Percentiles rank a stretch among this genome's conserved stretches.
phyloP scores from a whole-genome alignment of 2,888 invertebrate species.

The Ctenicera cuprea region DNA sequence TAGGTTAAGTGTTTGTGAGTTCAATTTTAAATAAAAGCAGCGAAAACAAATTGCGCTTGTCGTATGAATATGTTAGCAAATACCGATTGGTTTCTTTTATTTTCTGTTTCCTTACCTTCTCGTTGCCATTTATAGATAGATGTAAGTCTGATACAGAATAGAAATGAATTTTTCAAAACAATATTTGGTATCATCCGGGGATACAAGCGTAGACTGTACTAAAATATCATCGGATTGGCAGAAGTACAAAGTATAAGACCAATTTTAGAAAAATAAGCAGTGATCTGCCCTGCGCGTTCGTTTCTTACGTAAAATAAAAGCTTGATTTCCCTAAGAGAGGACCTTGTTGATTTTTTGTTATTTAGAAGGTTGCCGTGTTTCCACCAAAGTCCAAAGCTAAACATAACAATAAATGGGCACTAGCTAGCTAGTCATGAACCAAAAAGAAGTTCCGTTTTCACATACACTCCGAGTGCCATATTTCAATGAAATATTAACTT shows the following conservation, averaged over 20 bases:
- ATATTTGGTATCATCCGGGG: conserved; percentile 43
- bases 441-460: conserved; percentile 30
- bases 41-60: neutral
- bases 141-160: conserved; percentile 53
- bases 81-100: conserved; percentile 37
- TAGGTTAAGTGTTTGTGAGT: conserved; percentile 43
- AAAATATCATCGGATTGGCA: conserved; percentile 50
- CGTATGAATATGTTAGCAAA: conserved; percentile 49
- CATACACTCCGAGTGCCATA: conserved; percentile 47
- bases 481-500: conserved; percentile 30
- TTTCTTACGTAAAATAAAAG: conserved; percentile 26
- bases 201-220: conserved; percentile 41
- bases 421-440: conserved; percentile 53
- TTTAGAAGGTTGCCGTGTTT: neutral
- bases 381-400: conserved; percentile 1
- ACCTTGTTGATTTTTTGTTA: conserved; percentile 4
- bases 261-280: conserved; percentile 51
- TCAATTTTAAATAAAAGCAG: conserved; percentile 35
- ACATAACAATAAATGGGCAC: conserved; percentile 36
- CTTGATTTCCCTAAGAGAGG: conserved; percentile 30
- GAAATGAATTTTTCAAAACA: conserved; percentile 34
- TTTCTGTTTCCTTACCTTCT: conserved; percentile 41
- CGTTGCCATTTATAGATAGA: conserved; percentile 34
- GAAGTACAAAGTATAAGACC: conserved; percentile 53
- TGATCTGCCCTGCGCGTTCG: conserved; percentile 42